Conservation (phyloP, 2,888 invertebrate species). For the Metopia argyrocephala region DNA sequence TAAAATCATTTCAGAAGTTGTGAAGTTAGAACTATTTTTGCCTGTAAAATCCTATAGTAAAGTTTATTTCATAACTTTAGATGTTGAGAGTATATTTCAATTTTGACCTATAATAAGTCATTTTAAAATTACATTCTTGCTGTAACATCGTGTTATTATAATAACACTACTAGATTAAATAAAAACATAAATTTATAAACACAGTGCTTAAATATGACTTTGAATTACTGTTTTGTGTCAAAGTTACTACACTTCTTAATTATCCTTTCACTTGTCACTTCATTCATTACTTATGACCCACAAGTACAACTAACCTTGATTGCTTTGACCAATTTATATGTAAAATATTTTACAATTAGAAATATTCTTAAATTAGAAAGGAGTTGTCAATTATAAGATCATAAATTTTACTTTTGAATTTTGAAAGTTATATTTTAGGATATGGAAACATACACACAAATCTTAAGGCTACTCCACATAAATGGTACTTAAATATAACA, state of each 20-base stretch:
- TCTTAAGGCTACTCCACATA: background rate
- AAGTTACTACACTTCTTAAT: slow-evolving; percentile 14
- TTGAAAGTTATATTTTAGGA: slow-evolving; percentile 59
- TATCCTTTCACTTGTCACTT: slow-evolving; percentile 7
- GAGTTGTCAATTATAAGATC: slow-evolving; percentile 34
- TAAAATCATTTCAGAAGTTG: no score
- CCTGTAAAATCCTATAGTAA: no score
- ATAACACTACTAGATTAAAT: no score
- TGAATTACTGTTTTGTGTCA: background rate
- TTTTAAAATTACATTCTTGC: no score
- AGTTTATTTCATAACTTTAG: no score
- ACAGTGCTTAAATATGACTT: no score
- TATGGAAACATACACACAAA: background rate
- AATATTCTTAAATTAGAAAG: slow-evolving; percentile 58
- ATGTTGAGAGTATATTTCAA: no score
- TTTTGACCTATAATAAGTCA: no score
- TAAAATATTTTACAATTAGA: slow-evolving; percentile 38
- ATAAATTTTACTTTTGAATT: slow-evolving; percentile 57
- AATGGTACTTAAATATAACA: slow-evolving; percentile 48
- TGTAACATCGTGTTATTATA: no score
- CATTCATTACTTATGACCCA: background rate
- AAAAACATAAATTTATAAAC: no score
- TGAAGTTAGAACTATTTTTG: no score
- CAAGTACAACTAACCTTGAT: slow-evolving; percentile 37
- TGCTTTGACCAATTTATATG: slow-evolving; percentile 24